Percentiles rank a stretch among this genome's conserved stretches.
These are phyloP conservation scores for Dipodomys stephensi DNA, from an alignment of 2,113 vertebrate species.

Conservation along the genomic window DNA sequence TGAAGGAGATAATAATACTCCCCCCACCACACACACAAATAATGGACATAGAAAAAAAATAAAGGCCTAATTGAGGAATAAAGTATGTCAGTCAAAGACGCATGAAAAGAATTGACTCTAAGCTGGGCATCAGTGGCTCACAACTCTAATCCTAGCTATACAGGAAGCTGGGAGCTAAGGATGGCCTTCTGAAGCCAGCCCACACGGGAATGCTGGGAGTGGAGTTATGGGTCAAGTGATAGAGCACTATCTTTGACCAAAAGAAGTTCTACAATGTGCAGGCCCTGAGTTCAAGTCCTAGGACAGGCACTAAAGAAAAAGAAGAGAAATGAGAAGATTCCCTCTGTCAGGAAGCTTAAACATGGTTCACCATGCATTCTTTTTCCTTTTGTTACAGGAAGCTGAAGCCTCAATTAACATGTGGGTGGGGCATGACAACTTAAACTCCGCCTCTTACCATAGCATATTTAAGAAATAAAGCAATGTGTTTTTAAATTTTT, in stretches of 20 bases:
- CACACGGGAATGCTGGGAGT: no score
- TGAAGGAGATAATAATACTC: neutral
- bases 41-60: neutral
- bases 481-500: neutral
- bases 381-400: neutral
- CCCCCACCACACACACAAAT: neutral
- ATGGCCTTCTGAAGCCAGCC: no score
- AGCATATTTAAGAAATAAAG: conserved; percentile 2
- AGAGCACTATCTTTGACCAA: no score
- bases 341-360: neutral
- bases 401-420: neutral
- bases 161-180: no score
- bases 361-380: neutral
- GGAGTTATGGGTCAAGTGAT: no score
- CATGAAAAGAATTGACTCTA: neutral
- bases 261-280: no score
- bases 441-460: neutral
- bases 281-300: no score
- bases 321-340: neutral
- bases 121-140: no score
- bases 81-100: neutral
- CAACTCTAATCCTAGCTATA: no score
- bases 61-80: neutral
- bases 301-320: no score
- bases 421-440: neutral